Evolutionary conservation across 2,888 invertebrate species (phyloP).

Genomic region (Celastrina argiolus): DNA sequence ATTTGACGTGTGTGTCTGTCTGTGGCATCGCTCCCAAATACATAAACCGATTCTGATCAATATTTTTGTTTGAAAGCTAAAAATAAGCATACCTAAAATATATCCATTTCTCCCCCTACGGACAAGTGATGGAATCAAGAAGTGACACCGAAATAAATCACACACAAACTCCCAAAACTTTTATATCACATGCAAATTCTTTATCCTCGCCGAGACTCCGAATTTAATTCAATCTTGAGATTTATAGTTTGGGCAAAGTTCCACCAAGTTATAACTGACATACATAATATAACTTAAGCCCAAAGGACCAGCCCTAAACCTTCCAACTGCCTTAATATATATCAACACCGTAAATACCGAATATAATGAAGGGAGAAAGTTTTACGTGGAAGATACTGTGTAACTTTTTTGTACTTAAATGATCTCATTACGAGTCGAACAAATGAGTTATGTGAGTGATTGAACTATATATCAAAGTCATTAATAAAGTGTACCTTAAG

Average conservation of each 20-base stretch:
- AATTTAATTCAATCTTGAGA: conserved; percentile 14
- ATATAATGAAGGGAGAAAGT: conserved; percentile 1
- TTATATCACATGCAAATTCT: background rate
- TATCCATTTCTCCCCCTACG: background rate
- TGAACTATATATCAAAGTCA: background rate
- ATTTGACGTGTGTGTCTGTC: too few relatives aligned
- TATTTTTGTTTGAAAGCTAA: too few relatives aligned
- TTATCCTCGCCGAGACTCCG: background rate
- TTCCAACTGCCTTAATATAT: conserved; percentile 13
- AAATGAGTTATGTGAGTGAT: background rate
- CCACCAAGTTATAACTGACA: conserved; percentile 8
- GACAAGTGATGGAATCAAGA: background rate
- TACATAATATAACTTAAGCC: conserved; percentile 7
- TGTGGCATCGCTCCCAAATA: too few relatives aligned
- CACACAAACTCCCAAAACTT: background rate
- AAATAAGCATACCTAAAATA: too few relatives aligned
- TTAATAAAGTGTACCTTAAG: too few relatives aligned
- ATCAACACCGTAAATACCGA: background rate
- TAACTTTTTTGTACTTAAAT: background rate
- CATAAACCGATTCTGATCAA: too few relatives aligned
- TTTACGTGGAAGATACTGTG: background rate
- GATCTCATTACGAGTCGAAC: background rate
- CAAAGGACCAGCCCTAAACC: background rate
- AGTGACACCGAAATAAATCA: background rate
- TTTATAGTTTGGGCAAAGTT: conserved; percentile 15